Evolutionary conservation across 2,888 invertebrate species (phyloP), one percentile per base, ranked within the genome.

Genomic region (Mesorhabditis spiculigera): DNA sequence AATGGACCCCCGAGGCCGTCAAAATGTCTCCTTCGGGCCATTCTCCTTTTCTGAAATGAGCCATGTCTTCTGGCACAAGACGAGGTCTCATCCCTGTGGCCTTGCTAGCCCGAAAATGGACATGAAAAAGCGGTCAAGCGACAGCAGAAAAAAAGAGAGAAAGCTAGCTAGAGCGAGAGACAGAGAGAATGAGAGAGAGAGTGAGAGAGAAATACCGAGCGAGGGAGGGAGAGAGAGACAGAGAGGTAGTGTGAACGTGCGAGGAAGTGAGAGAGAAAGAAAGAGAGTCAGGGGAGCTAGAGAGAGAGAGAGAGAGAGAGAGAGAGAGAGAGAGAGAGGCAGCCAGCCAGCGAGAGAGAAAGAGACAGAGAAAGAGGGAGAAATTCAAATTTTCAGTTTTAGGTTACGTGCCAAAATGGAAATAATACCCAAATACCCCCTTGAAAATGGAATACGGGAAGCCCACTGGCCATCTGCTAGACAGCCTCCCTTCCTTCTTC

Each of bases 281-380:
- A 70, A 68, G 68, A 68, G 68, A 67, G 68, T 68, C 70, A 68
- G 68, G 66, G 68, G 65, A 70, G 58, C 62, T 41, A 28, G 45
- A 13, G 45, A 63, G 70, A 72, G 70, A 70, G 61, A 69, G 50
- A 69, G 65, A 44, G 45, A 68, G 68, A 68, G 66, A 70, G 70
- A 70, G 68, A 70, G 70, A 70, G 68, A 69, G 65, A 63, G 68
- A 63, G 63, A 67, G 67, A 69, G 45, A 44, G 50, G 67, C 28
- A 63, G 45, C 45, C 28, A 44, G 63, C 45, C 44, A 68, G 63
- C 44, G 63, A 50, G 44, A 68, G 63, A 68, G 68, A 63, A n/a
- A n/a, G 63, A 63, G 13, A 63, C 6, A 13, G 6, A 10, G 13
- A 50, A 50, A 10, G 50, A 13, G n/a, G n/a, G n/a, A n/a, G n/a